phyloP scores from a whole-genome alignment of 2,113 vertebrate species.

The Peromyscus polionotus region DNA sequence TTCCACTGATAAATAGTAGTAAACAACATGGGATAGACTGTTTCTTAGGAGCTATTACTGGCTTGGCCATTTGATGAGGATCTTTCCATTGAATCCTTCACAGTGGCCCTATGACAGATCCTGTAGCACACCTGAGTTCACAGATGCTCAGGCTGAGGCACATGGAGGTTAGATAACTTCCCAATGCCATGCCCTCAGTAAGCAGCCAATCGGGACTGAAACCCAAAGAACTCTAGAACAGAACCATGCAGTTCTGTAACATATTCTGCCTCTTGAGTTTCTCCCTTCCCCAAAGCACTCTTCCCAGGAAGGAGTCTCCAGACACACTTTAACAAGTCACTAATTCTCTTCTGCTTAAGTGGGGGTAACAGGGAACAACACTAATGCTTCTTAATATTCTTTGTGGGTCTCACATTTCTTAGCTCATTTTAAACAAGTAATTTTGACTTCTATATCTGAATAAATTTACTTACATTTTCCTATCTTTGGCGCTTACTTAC shows the following conservation, averaged over 20 bases:
- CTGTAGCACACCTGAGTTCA: not conserved
- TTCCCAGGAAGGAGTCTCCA: not conserved
- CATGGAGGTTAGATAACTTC: not conserved
- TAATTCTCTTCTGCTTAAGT: conserved; percentile 14
- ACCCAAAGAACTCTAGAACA: not conserved
- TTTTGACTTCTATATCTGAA: conserved; percentile 9
- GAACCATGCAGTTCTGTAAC: conserved; percentile 11
- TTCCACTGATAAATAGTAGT: conserved; percentile 37
- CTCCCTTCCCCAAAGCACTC: not conserved
- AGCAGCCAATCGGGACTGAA: not conserved
- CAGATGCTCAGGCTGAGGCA: not conserved
- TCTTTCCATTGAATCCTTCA: not conserved
- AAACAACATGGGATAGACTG: not conserved
- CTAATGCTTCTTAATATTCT: conserved; percentile 1
- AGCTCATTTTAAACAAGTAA: conserved; percentile 37
- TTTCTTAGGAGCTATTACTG: not conserved
- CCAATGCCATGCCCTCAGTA: not conserved
- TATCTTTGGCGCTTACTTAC: conserved; percentile 35
- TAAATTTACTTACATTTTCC: conserved; percentile 47
- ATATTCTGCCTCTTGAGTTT: not conserved
- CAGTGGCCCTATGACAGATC: not conserved
- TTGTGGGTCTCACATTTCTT: conserved; percentile 8
- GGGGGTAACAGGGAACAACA: not conserved
- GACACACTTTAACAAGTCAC: not conserved
- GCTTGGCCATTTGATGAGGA: not conserved